Conservation (phyloP, 2,113 vertebrate genomes). For the Ardeotis arabs region DNA sequence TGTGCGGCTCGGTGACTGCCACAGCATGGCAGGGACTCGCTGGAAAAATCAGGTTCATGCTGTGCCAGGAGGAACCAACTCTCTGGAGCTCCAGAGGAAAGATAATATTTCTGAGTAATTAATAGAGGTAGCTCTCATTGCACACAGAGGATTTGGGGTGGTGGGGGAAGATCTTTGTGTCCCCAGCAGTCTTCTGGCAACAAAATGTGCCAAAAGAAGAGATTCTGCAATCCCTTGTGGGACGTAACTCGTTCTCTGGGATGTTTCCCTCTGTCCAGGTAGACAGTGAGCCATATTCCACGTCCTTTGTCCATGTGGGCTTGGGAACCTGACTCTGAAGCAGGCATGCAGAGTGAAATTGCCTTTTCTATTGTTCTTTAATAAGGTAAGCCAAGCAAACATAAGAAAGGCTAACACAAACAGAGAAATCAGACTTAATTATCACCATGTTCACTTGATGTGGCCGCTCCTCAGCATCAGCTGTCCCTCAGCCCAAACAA, state of each 20-base stretch:
- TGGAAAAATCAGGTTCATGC: background rate
- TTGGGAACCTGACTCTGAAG: background rate
- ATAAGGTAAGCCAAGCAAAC: background rate
- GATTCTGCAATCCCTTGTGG: background rate
- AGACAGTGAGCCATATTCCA: background rate
- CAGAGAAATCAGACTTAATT: background rate
- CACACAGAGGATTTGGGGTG: background rate
- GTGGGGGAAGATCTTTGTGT: background rate
- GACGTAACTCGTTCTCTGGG: background rate
- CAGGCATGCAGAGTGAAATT: background rate
- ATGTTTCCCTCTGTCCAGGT: background rate
- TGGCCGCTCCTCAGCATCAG: background rate
- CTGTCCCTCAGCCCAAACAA: background rate
- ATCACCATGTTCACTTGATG: background rate
- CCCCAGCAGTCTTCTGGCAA: background rate
- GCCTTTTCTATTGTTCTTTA: background rate
- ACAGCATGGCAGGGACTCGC: background rate
- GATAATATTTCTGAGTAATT: background rate
- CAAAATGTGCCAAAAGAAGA: background rate
- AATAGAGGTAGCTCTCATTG: background rate
- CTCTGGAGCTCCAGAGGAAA: background rate
- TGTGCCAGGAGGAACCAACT: background rate
- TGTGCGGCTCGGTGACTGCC: background rate
- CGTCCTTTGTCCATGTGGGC: background rate
- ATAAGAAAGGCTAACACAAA: background rate